phyloP scores from a whole-genome alignment of 2,113 vertebrate species.

The Machaerirhynchus nigripectus region DNA sequence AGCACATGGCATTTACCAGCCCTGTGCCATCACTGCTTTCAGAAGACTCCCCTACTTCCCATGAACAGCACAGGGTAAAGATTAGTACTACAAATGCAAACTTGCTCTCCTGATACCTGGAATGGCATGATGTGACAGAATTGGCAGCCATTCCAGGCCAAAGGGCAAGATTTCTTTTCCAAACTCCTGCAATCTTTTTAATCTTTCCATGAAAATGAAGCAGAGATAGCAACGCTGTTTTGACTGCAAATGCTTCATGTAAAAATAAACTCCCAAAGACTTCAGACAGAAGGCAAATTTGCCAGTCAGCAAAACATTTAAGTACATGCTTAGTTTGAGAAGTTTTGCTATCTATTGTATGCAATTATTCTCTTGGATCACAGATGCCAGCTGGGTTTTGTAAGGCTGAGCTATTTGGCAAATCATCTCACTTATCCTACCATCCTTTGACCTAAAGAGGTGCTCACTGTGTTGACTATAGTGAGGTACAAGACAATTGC shows the following conservation, averaged over 20 bases:
- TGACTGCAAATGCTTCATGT: background rate
- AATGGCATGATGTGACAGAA: background rate
- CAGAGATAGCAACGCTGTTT: constrained; percentile 1
- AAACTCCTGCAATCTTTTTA: background rate
- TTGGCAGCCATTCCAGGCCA: background rate
- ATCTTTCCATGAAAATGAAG: constrained; percentile 23
- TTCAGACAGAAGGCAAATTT: constrained; percentile 1
- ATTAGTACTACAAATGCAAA: background rate
- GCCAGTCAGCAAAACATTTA: constrained; percentile 10
- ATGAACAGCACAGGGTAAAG: background rate
- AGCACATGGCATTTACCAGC: background rate
- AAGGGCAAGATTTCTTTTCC: constrained; percentile 1
- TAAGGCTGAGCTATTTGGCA: background rate
- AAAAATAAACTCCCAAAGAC: background rate
- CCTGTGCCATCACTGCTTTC: background rate
- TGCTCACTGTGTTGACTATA: background rate
- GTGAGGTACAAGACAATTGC: background rate
- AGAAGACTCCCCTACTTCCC: background rate
- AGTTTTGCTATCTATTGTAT: background rate
- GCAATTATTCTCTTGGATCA: background rate
- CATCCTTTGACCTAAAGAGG: constrained; percentile 24
- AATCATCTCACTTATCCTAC: background rate
- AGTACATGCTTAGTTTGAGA: background rate
- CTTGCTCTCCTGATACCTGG: background rate
- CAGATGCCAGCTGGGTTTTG: background rate